Evolutionary conservation across 1,140 invertebrate genomes (phyloP), one percentile per base, ranked within the genome.

Genomic region (Hylaeus volcanicus): DNA sequence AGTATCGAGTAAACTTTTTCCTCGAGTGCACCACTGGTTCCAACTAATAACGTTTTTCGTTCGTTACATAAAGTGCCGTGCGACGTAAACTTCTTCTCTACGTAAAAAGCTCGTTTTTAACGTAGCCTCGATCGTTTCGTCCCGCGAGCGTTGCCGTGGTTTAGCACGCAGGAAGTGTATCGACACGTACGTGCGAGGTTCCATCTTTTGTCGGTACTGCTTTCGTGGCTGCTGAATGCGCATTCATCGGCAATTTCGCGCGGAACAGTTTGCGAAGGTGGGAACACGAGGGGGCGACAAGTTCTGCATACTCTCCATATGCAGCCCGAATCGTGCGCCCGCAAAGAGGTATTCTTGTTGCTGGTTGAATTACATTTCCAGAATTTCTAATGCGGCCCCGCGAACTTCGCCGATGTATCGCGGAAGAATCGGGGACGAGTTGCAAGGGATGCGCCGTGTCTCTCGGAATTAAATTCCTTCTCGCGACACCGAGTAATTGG

Each of bases 211-310:
- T 74, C 73, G n/a, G 77, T 79, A 69, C 72, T 79, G 69, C 74
- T 83, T 74, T 82, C 79, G 79, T 79, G 71, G 79, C 68, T 79
- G 82, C 63, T 86, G 87, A 90, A 89, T 88, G 85, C 86, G 84
- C 87, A 87, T 90, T 90, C 88, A 90, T 90, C 81, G 86, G n/a
- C 89, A 90, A 90, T 90, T 89, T 87, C 83, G 82, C 85, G 74
- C 51, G 74, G 83, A 85, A 88, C 81, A 82, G 84, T 82, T 82
- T 82, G 79, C 79, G 72, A 78, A 26, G 84, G 80, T 43, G 65
- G 83, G 75, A 86, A 70, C 83, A 77, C 63, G 82, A 84, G 53
- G 73, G 26, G 76, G 60, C 79, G 82, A 81, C 83, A 71, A 86
- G 84, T 85, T 86, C 74, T 71, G 83, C 83, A 85, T 82, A 68